phyloP scores from a whole-genome alignment of 2,113 vertebrate genomes.

The Myotis davidii region DNA sequence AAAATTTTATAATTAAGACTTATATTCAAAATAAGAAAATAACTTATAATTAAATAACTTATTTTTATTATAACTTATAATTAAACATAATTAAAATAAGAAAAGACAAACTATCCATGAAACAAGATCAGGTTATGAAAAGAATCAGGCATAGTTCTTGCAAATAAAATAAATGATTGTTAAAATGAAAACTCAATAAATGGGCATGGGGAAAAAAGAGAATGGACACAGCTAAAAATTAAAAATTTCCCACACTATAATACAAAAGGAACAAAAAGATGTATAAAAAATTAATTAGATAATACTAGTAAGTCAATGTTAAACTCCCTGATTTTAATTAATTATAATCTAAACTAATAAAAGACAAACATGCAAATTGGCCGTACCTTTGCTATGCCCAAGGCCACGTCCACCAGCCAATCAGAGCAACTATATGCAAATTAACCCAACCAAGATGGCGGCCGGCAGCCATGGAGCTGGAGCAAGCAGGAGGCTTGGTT shows the following conservation, averaged over 20 bases:
- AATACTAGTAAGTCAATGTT: too few relatives aligned
- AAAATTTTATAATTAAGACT: neutral
- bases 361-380: too few relatives aligned
- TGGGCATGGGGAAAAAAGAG: neutral
- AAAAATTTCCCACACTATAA: neutral
- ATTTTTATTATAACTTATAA: too few relatives aligned
- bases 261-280: neutral
- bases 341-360: too few relatives aligned
- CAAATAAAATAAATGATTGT: neutral
- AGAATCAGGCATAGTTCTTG: neutral
- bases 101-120: neutral
- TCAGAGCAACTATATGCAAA: too few relatives aligned
- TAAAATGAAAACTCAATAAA: slow-evolving; percentile 24
- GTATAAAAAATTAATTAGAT: neutral
- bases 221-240: neutral
- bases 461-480: too few relatives aligned
- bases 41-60: too few relatives aligned
- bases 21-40: neutral
- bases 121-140: neutral
- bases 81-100: neutral
- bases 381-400: too few relatives aligned
- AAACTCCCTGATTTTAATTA: neutral
- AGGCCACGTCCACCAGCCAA: too few relatives aligned
- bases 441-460: too few relatives aligned
- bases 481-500: too few relatives aligned